phyloP scores from a whole-genome alignment of 2,888 invertebrate species.

The Parthenolecanium corni region DNA sequence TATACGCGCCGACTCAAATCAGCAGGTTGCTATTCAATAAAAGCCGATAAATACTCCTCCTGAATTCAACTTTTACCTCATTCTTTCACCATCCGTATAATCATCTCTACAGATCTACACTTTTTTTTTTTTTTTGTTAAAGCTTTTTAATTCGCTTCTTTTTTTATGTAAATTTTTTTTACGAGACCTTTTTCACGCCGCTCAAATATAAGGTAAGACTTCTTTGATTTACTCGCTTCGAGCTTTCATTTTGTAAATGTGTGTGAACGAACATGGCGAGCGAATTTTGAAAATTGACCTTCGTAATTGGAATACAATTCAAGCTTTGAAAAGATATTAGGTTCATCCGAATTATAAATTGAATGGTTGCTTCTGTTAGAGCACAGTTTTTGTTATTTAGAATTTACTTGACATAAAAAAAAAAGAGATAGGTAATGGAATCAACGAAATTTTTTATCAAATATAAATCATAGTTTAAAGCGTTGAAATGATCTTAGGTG shows the following conservation, averaged over 20 bases:
- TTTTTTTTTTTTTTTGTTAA: background rate
- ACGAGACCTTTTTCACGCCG: background rate
- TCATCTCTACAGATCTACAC: background rate
- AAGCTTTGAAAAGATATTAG: too few species aligned
- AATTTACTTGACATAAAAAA: too few species aligned
- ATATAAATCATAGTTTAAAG: too few species aligned
- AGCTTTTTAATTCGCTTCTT: background rate
- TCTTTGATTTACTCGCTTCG: background rate
- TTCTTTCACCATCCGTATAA: slow-evolving; percentile 1
- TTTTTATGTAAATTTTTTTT: background rate
- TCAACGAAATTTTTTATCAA: too few species aligned
- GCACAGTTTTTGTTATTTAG: too few species aligned
- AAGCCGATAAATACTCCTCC: slow-evolving; percentile 22
- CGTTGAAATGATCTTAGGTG: too few species aligned
- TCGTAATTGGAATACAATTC: too few species aligned
- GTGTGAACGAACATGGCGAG: background rate
- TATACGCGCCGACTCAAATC: slow-evolving; percentile 22
- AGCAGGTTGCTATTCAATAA: slow-evolving; percentile 19
- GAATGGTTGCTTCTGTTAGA: too few species aligned
- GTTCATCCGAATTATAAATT: too few species aligned
- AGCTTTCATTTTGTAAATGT: background rate
- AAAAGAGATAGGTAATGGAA: too few species aligned
- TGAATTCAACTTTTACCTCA: slow-evolving; percentile 11
- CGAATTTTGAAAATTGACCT: too few species aligned
- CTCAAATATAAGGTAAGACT: background rate